Percentiles rank a stretch among this genome's conserved stretches.
These are phyloP conservation scores for Pteropus rufus DNA, from an alignment of 2,797 vertebrate genomes.

Conservation along the genomic window DNA sequence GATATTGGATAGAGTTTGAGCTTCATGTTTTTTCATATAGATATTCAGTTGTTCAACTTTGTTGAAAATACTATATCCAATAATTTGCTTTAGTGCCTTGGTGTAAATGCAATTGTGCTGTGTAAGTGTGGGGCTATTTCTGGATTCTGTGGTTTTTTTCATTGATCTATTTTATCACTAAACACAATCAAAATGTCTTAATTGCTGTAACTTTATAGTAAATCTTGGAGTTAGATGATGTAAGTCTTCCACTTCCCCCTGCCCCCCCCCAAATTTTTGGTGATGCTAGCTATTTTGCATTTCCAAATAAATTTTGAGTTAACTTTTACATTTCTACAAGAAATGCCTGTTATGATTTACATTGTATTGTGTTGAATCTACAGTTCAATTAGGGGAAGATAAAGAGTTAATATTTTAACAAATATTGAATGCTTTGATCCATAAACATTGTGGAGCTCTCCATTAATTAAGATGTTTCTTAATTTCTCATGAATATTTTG, in stretches of 20 bases:
- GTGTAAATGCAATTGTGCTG: slow-evolving; percentile 8
- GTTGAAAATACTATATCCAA: neutral
- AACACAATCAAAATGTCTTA: slow-evolving; percentile 3
- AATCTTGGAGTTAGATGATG: neutral
- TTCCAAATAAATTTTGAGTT: slow-evolving; percentile 46
- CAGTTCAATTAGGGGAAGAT: neutral
- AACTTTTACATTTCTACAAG: slow-evolving; percentile 15
- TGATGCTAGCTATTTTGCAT: slow-evolving; percentile 10
- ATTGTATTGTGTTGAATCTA: neutral
- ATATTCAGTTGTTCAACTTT: slow-evolving; percentile 40
- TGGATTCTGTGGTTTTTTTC: neutral
- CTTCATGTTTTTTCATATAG: slow-evolving; percentile 38
- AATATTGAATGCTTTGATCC: neutral
- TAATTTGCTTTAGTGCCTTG: slow-evolving; percentile 16
- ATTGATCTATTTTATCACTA: neutral
- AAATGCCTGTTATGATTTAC: neutral
- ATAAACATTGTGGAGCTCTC: neutral
- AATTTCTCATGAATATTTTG: neutral
- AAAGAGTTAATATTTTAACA: neutral
- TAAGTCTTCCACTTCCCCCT: neutral
- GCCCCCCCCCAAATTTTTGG: neutral
- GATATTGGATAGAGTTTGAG: slow-evolving; percentile 11
- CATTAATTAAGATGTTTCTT: neutral
- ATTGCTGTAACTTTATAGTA: neutral
- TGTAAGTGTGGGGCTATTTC: neutral